Evolutionary conservation across 35 echinoderm and acorn worm genomes (phyloP), one percentile per base, ranked within the genome.

Genomic region (Lytechinus variegatus): DNA sequence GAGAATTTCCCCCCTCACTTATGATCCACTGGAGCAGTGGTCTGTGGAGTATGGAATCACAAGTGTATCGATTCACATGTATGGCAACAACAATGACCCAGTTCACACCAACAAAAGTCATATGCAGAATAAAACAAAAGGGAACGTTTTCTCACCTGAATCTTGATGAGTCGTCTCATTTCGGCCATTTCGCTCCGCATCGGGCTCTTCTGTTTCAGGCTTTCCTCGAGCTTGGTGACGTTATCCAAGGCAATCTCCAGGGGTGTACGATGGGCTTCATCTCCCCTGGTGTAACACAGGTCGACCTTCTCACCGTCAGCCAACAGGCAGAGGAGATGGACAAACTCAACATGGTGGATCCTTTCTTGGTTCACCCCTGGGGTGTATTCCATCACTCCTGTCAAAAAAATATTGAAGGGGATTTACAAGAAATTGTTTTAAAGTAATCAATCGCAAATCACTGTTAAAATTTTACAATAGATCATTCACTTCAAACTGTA

Each of bases 341-440:
- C n/a, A 24, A 79, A 79, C 21, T 79, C 66, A 6, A 79, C 66
- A 16, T 79, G 66, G 66, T 79, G 66, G 66, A 79, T 79, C 66
- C 66, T n/a, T 24, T 79, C 66, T 24, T 79, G 16, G 66, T 79
- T 24, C 6, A 79, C 66, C 66, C 66, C 66, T 8, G 66, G 66
- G 66, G 66, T 79, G 66, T 79, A 79, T 19, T 79, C 66, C 66
- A 79, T 79, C 66, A 79, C 66, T 79, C 66, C 66, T 79, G 66
- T 58, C 7, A 58, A 56, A 58, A 13, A 44, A 44, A 44, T 0
- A 44, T 44, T 44, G 2, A 44, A 44, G 33, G 33, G 33, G 33
- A n/a, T n/a, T 44, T 44, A 44, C 33, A 44, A 44, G 33, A 44
- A 44, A 44, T 1, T 44, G 33, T 44, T 44, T 44, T 44, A 44